These are phyloP conservation scores for Azorinus chamasolen DNA, from an alignment of 2,888 invertebrate species.

Conservation along the genomic window DNA sequence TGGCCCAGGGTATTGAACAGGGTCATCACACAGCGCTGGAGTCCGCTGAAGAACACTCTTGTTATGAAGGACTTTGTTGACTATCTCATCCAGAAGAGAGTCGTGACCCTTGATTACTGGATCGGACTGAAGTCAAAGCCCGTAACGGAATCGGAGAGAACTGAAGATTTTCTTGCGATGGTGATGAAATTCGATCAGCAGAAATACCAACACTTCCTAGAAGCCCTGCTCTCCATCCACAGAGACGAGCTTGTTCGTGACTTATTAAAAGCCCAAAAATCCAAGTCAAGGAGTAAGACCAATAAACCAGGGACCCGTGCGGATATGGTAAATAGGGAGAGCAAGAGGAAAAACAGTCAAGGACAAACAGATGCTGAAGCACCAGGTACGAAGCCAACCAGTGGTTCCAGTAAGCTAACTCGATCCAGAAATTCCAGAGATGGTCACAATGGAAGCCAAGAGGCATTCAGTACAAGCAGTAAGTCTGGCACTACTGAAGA, in stretches of 20 bases:
- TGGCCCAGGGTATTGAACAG: slow-evolving; percentile 57
- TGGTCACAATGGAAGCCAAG: slow-evolving; percentile 8
- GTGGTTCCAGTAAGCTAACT: neutral
- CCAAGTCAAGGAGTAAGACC: neutral
- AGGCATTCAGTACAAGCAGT: no score
- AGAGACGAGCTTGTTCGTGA: slow-evolving; percentile 50
- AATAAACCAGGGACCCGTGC: neutral
- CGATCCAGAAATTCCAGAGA: neutral
- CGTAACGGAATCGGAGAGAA: slow-evolving; percentile 59
- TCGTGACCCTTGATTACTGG: slow-evolving; percentile 64
- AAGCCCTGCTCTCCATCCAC: slow-evolving; percentile 43
- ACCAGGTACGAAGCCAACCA: neutral
- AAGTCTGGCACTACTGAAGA: no score
- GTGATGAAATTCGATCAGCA: slow-evolving; percentile 57
- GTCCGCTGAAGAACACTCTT: slow-evolving; percentile 59
- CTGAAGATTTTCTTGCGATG: slow-evolving; percentile 56
- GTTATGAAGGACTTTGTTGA: slow-evolving; percentile 65
- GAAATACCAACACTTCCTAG: slow-evolving; percentile 56
- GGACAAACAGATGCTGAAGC: neutral
- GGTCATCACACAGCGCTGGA: slow-evolving; percentile 59
- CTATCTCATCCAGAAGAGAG: slow-evolving; percentile 59
- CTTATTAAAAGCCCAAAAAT: slow-evolving; percentile 11
- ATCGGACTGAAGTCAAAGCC: slow-evolving; percentile 63
- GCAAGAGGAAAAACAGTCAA: neutral
- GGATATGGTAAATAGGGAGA: no score